Evolutionary conservation across 2,797 vertebrate species (phyloP), one percentile per base, ranked within the genome.

Genomic region (Tiaroga cobitis): DNA sequence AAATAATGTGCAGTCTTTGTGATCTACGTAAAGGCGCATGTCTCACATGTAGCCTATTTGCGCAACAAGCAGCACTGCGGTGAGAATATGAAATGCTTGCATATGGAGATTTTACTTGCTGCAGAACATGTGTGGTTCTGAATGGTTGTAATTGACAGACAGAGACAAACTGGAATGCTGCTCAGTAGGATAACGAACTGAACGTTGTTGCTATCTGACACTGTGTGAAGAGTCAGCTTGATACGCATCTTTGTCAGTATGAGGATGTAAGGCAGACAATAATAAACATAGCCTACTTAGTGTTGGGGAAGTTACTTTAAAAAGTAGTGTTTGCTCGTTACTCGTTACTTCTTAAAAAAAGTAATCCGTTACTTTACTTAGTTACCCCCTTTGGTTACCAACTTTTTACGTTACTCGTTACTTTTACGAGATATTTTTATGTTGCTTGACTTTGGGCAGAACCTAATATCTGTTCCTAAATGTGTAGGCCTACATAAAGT

Each of bases 81-180:
- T 79, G 65, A 78, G 15, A 72, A 84, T 69, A 63, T 84, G 11
- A 77, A 84, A 67, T 51, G 73, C 39, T 43, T 69, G 37, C 65
- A 19, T 43, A 56, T 1, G 2, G 49, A 29, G 34, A 80, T 75
- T 82, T 69, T 46, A 26, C 21, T 56, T 26, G 10, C 43, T 51
- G 18, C 1, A 18, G n/a, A 26, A 72, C 26, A 34, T n/a, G 59
- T 61, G 56, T 56, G n/a, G 34, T 8, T 74, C 15, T 37, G 11
- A 80, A 39, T 73, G 41, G 18, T 49, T 86, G n/a, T 83, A 61
- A 77, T 32, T 63, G 54, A 69, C n/a, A 67, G 43, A 13, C 18
- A 83, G 37, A 15, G 80, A 29, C 16, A 49, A 61, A 72, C 41
- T 61, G 70, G 83, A 87, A 88, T 89, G 89, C 29, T 68, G 85